phyloP scores from a whole-genome alignment of 2,797 vertebrate genomes.

The Liparis tanakae region DNA sequence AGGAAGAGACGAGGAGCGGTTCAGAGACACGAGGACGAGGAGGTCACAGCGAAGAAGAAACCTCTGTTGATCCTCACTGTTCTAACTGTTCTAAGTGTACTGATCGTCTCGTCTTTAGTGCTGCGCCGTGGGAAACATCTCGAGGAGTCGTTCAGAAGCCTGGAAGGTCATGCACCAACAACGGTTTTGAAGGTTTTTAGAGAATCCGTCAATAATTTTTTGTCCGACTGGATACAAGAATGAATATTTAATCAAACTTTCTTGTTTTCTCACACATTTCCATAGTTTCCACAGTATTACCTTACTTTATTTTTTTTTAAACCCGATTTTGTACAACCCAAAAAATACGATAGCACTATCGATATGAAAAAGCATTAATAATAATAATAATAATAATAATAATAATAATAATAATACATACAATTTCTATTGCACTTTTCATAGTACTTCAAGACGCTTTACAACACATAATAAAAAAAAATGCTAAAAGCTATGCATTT shows the following conservation, averaged over 20 bases:
- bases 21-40: constrained; percentile 7
- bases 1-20: constrained; percentile 9
- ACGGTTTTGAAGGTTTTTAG: neutral
- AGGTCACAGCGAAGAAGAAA: neutral
- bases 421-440: too few species aligned
- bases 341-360: neutral
- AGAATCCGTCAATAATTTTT: neutral
- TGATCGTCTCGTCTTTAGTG: neutral
- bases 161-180: neutral
- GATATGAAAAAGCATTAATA: neutral
- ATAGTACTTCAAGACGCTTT: too few species aligned
- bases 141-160: neutral
- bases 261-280: neutral
- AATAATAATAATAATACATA: too few species aligned
- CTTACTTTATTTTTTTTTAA: too few species aligned
- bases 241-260: neutral
- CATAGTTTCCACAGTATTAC: too few species aligned
- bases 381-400: too few species aligned
- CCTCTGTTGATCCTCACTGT: neutral
- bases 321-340: neutral
- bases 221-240: neutral
- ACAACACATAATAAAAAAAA: too few species aligned
- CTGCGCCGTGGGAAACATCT: neutral
- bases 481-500: too few species aligned
- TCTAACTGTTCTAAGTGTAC: neutral